phyloP scores from a whole-genome alignment of 2,888 invertebrate species.

The Gymnocheta viridis region DNA sequence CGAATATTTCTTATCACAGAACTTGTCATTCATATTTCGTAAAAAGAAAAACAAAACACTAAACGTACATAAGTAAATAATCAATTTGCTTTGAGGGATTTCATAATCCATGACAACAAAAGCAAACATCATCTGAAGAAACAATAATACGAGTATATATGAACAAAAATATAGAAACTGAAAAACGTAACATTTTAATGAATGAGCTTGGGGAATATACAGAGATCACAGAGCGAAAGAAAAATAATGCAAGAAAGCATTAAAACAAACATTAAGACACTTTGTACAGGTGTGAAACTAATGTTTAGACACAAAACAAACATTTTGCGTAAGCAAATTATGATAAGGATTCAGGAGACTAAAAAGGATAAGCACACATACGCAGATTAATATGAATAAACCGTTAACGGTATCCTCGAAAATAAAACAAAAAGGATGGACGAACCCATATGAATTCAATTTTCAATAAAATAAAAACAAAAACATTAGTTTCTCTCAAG shows the following conservation, averaged over 20 bases:
- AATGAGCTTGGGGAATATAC: conserved; percentile 52
- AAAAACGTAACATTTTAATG: conserved; percentile 45
- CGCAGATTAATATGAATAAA: conserved; percentile 43
- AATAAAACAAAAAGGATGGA: not conserved
- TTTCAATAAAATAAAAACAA: conserved; percentile 5
- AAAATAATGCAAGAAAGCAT: conserved; percentile 16
- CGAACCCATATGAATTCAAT: conserved; percentile 46
- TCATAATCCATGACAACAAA: conserved; percentile 45
- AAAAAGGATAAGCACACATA: conserved; percentile 16
- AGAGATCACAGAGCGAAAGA: conserved; percentile 20
- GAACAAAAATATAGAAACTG: not conserved
- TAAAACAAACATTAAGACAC: conserved; percentile 38
- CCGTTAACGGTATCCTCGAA: conserved; percentile 13
- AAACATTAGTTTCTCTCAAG: not conserved
- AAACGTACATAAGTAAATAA: conserved; percentile 50
- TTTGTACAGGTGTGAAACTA: conserved; percentile 61
- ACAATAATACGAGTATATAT: not conserved
- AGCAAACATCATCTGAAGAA: conserved; percentile 7
- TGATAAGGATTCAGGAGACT: conserved; percentile 6
- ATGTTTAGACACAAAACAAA: conserved; percentile 27
- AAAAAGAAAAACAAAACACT: not conserved
- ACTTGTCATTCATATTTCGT: not conserved
- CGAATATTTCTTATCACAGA: not conserved
- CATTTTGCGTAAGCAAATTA: not conserved
- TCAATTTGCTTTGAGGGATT: conserved; percentile 57